These are phyloP conservation scores for Tympanuchus pallidicinctus DNA, from an alignment of 2,113 vertebrate genomes.

Conservation along the genomic window DNA sequence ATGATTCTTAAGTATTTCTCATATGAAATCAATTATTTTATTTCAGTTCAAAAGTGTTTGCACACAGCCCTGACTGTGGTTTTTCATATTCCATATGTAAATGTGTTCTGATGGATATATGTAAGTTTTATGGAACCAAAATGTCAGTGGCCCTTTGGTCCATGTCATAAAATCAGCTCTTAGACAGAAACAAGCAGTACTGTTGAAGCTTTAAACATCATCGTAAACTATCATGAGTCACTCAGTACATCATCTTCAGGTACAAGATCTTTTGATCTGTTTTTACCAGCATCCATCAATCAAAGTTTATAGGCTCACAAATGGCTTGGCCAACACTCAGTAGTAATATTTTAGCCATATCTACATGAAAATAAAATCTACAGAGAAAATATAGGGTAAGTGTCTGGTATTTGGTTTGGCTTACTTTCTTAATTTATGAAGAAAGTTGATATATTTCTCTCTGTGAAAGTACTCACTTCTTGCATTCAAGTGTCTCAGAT, in stretches of 20 bases:
- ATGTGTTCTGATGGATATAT: conserved; percentile 44
- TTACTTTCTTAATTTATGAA: conserved; percentile 29
- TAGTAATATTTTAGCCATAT: conserved; percentile 55
- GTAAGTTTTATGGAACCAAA: conserved; percentile 66
- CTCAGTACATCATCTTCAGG: conserved; percentile 69
- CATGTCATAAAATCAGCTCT: conserved; percentile 72
- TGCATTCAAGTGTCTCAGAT: neutral
- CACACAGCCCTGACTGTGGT: neutral
- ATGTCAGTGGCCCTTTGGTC: conserved; percentile 66
- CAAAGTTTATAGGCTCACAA: conserved; percentile 72
- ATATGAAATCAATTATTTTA: neutral
- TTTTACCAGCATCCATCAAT: conserved; percentile 60
- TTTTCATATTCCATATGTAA: conserved; percentile 64
- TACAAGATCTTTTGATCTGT: conserved; percentile 50
- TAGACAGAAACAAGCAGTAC: conserved; percentile 66
- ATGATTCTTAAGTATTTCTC: neutral
- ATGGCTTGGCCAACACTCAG: conserved; percentile 59
- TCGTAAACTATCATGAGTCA: conserved; percentile 71
- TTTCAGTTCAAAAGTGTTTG: neutral
- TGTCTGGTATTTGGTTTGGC: neutral
- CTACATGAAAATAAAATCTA: conserved; percentile 48
- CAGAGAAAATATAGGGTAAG: conserved; percentile 1
- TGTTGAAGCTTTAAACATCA: conserved; percentile 72
- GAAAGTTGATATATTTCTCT: neutral
- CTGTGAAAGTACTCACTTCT: neutral